These are phyloP conservation scores for Cheilosia impressa DNA, from an alignment of 2,888 invertebrate species.

Conservation along the genomic window DNA sequence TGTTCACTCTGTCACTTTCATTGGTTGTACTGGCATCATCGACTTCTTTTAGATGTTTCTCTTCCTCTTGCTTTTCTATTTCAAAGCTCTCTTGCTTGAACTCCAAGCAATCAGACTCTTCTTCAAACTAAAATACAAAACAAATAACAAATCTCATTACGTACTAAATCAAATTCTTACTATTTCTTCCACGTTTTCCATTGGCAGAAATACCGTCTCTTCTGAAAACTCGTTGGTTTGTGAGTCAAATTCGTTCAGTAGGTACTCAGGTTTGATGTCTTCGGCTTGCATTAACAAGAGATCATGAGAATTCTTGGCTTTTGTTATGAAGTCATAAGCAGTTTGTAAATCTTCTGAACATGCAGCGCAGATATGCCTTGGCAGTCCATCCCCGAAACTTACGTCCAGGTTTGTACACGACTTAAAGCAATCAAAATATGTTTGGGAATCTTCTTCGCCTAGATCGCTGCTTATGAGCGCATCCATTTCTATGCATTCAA, in stretches of 20 bases:
- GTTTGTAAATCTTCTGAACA: slow-evolving; percentile 67
- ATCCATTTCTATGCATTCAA: slow-evolving; percentile 67
- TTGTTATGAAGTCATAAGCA: slow-evolving; percentile 69
- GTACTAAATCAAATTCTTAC: slow-evolving; percentile 10
- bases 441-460: slow-evolving; percentile 33
- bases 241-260: slow-evolving; percentile 29
- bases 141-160: neutral
- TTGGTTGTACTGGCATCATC: slow-evolving; percentile 19
- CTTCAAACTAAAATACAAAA: slow-evolving; percentile 35
- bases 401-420: slow-evolving; percentile 68
- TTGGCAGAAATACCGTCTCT: slow-evolving; percentile 35
- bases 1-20: slow-evolving; percentile 3
- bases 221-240: slow-evolving; percentile 21
- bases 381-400: slow-evolving; percentile 33
- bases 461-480: slow-evolving; percentile 20
- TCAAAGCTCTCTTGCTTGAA: slow-evolving; percentile 14
- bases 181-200: slow-evolving; percentile 37
- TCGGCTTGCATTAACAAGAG: slow-evolving; percentile 29
- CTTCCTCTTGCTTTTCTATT: slow-evolving; percentile 6
- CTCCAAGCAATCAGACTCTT: slow-evolving; percentile 15
- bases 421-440: slow-evolving; percentile 69
- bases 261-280: slow-evolving; percentile 44
- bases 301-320: slow-evolving; percentile 66
- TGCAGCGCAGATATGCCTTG: slow-evolving; percentile 53
- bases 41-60: neutral